phyloP scores from a whole-genome alignment of 2,797 vertebrate genomes.

The Gymnodraco acuticeps region DNA sequence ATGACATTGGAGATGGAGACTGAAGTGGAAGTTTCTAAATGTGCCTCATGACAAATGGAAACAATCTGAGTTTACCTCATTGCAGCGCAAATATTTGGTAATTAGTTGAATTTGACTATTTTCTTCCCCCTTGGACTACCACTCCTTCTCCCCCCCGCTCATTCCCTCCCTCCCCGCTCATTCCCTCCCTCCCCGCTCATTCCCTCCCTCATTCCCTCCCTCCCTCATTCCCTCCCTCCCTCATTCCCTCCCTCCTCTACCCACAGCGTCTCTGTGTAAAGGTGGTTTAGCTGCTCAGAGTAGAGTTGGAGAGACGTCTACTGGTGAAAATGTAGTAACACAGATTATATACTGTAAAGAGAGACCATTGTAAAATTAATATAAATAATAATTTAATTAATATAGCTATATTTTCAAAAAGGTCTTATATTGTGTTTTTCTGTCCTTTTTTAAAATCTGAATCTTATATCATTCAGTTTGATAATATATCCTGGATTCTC shows the following conservation, averaged over 20 bases:
- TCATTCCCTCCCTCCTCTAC: conserved; percentile 14
- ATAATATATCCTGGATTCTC: background rate
- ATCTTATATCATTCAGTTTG: background rate
- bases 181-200: no score
- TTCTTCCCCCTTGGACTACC: conserved; percentile 4
- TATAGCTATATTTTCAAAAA: background rate
- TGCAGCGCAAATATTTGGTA: conserved; percentile 70
- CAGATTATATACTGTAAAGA: background rate
- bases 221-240: background rate
- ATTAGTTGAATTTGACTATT: conserved; percentile 54
- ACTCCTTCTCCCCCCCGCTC: background rate
- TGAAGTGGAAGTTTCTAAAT: conserved; percentile 35
- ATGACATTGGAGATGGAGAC: conserved; percentile 15
- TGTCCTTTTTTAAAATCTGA: background rate
- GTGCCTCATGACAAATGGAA: conserved; percentile 51
- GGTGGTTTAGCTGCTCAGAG: conserved; percentile 2
- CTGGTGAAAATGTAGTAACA: conserved; percentile 55
- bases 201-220: no score
- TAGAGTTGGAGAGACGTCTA: conserved; percentile 73
- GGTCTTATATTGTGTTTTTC: background rate
- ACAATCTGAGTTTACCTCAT: conserved; percentile 47
- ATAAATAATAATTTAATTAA: background rate
- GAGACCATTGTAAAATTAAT: background rate
- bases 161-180: background rate
- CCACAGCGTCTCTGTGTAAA: background rate